Base-by-base conservation (phyloP, 2,797 vertebrate species). In the Gallinago stenura region DNA sequence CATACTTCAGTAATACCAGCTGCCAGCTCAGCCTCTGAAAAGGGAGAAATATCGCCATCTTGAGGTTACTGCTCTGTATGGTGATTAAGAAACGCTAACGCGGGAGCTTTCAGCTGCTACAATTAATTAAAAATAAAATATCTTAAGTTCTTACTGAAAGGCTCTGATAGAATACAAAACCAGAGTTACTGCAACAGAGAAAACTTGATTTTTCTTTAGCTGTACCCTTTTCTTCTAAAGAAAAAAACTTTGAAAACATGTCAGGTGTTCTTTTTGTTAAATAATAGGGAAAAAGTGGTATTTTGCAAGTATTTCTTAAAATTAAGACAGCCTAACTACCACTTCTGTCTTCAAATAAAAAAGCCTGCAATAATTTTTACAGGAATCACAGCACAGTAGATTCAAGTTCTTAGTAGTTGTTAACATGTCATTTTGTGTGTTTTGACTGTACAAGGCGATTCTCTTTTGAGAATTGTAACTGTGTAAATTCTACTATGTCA, bases 11-110 rank as follows among this genome's bases (percentile, higher is more conserved):
- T 1, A 13, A 6, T 1, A 16, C 2, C 21, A n/a, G 48, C 35
- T 12, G 56, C 12, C 62, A 39, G 26, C 10, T 19, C 33, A 20
- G 39, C 4, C 25, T 83, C 48, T 16, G n/a, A 82, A 93, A 79
- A 72, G 83, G 33, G 70, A 73, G 56, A 93, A 91, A 94, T 50
- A 86, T 9, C 80, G 92, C 94, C 95, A 97, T 62, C 94, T 83
- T 31, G 82, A 96, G 93, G 87, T 28, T 46, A 11, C 19, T 75
- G 0, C 6, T 62, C 81, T 62, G 22, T 3, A 43, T 26, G 37
- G 28, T 19, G 37, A 22, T 33, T 25, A 15, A 58, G 30, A 13
- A 8, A 12, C 10, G 3, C 56, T 2, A 45, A 43, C 6, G n/a
- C 0, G 2, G 54, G 26, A n/a, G 9, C 22, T 20, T 0, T 57